Conservation (phyloP, 2,888 invertebrate species). For the Harmothoe impar region DNA sequence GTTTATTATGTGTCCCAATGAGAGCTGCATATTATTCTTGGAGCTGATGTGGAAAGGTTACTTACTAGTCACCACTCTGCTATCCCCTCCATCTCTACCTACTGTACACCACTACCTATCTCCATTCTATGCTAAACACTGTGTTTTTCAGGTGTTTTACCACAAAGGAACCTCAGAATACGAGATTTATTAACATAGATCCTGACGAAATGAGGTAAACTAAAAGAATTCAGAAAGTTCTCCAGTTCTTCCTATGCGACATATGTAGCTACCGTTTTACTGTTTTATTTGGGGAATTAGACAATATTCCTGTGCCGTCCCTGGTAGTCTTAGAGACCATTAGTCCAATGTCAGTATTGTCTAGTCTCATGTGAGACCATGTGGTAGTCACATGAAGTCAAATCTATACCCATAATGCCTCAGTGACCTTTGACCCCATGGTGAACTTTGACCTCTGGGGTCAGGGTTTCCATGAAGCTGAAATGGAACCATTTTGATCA, state of each 20-base stretch:
- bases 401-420: conserved; percentile 44
- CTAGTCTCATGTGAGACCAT: conserved; percentile 33
- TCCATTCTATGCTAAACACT: conserved; percentile 59
- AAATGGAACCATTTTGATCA: conserved; percentile 9
- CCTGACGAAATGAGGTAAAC: conserved; percentile 62
- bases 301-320: background rate
- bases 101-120: conserved; percentile 48
- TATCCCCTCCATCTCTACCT: background rate
- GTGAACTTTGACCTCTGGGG: conserved; percentile 14
- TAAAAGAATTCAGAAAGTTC: conserved; percentile 62
- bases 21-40: background rate
- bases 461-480: conserved; percentile 13
- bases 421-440: conserved; percentile 43
- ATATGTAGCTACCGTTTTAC: conserved; percentile 59
- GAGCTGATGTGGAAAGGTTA: background rate
- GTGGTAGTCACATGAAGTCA: conserved; percentile 41
- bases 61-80: background rate
- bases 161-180: conserved; percentile 62
- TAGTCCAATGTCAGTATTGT: conserved; percentile 58
- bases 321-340: conserved; percentile 33
- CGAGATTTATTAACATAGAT: conserved; percentile 63
- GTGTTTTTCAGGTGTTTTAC: conserved; percentile 63
- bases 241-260: conserved; percentile 53
- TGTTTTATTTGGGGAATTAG: conserved; percentile 58
- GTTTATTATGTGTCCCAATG: background rate